Percentiles rank a stretch among this genome's conserved stretches.
These are phyloP conservation scores for Rhagium mordax DNA, from an alignment of 2,888 invertebrate species.

Conservation along the genomic window DNA sequence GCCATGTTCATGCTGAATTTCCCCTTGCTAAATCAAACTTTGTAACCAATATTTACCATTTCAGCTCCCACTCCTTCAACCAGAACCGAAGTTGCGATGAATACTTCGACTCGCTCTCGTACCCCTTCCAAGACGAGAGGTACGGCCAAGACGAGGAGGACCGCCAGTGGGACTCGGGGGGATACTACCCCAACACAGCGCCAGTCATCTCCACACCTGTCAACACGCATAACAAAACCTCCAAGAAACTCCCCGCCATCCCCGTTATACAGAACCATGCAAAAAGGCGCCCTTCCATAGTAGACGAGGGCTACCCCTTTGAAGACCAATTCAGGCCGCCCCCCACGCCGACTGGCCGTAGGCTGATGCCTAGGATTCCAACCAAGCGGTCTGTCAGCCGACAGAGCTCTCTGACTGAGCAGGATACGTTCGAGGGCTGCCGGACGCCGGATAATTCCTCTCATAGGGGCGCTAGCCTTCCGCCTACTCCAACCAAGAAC, in stretches of 20 bases:
- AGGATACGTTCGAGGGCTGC: slow-evolving; percentile 59
- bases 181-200: slow-evolving; percentile 66
- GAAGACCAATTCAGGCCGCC: slow-evolving; percentile 55
- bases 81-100: slow-evolving; percentile 75
- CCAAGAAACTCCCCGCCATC: slow-evolving; percentile 70
- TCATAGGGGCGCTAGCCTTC: slow-evolving; percentile 68
- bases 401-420: slow-evolving; percentile 66
- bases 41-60: slow-evolving; percentile 27
- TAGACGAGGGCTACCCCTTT: slow-evolving; percentile 61
- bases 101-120: slow-evolving; percentile 78
- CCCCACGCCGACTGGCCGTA: slow-evolving; percentile 64
- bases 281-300: slow-evolving; percentile 68
- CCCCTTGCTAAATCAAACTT: neutral
- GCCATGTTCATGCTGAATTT: too few species aligned
- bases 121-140: slow-evolving; percentile 75
- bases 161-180: slow-evolving; percentile 83
- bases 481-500: slow-evolving; percentile 68
- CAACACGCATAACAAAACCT: slow-evolving; percentile 49
- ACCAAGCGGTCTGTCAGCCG: slow-evolving; percentile 65
- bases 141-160: slow-evolving; percentile 79
- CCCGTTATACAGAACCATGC: slow-evolving; percentile 71
- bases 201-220: slow-evolving; percentile 56
- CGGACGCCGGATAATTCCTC: slow-evolving; percentile 64
- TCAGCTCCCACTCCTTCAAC: slow-evolving; percentile 55
- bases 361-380: slow-evolving; percentile 69